These are phyloP conservation scores for Axea sp. DNA, from an alignment of 2,888 invertebrate genomes.

Conservation along the genomic window DNA sequence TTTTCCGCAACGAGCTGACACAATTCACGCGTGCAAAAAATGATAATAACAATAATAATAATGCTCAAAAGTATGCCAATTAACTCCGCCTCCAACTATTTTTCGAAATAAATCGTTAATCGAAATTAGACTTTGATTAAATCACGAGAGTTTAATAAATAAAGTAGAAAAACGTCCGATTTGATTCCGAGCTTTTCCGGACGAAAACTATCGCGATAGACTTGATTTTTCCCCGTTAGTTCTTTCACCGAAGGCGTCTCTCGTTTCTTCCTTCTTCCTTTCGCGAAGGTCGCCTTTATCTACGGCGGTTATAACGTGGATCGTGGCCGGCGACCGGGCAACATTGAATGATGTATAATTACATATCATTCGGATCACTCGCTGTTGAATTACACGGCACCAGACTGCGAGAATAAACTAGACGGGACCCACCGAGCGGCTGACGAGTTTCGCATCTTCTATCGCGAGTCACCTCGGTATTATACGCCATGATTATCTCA, in stretches of 20 bases:
- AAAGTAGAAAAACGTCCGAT: constrained; percentile 1
- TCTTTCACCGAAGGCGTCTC: constrained; percentile 28
- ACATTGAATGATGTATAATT: constrained; percentile 60
- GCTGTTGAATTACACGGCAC: constrained; percentile 54
- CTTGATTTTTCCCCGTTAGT: not conserved
- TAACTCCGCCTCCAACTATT: not conserved
- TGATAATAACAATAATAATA: too few relatives aligned
- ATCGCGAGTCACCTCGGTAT: constrained; percentile 26
- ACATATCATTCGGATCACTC: constrained; percentile 58
- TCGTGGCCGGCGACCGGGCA: constrained; percentile 31
- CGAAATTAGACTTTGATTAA: constrained; percentile 1
- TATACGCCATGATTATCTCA: constrained; percentile 53
- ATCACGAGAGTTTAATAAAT: constrained; percentile 18
- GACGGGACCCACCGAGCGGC: constrained; percentile 47
- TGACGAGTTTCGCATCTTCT: constrained; percentile 57
- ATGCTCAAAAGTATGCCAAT: constrained; percentile 2
- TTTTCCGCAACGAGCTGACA: too few relatives aligned
- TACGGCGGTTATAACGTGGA: constrained; percentile 27
- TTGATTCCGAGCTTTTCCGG: constrained; percentile 8
- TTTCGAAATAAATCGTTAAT: constrained; percentile 13
- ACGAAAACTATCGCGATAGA: constrained; percentile 34
- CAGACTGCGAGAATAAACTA: constrained; percentile 52
- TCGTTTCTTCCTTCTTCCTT: constrained; percentile 32
- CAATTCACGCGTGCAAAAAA: too few relatives aligned
- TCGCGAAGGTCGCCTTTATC: constrained; percentile 49